Evolutionary conservation across 2,797 vertebrate genomes (phyloP).

Genomic region (Hozukius guyotensis): DNA sequence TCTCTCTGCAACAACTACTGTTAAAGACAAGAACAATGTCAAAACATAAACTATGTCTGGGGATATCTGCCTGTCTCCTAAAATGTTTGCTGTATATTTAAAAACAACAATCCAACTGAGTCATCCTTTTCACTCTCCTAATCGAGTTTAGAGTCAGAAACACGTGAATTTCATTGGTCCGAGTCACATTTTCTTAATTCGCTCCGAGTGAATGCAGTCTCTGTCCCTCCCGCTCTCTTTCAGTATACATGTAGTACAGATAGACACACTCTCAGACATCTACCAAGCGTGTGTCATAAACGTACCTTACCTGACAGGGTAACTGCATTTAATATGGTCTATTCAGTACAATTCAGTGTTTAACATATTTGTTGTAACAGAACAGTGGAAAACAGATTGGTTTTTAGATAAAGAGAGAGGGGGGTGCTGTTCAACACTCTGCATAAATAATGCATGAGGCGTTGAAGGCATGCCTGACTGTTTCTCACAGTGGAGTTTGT

Average conservation of each 20-base stretch:
- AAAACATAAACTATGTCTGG: neutral
- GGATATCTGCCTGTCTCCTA: neutral
- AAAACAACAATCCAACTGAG: constrained; percentile 5
- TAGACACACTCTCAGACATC: neutral
- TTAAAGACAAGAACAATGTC: neutral
- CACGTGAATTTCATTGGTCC: constrained; percentile 49
- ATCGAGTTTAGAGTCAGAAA: constrained; percentile 56
- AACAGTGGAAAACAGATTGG: constrained; percentile 21
- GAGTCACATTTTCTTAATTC: constrained; percentile 67
- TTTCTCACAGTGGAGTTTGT: constrained; percentile 54
- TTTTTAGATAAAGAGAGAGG: constrained; percentile 31
- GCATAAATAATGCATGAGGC: constrained; percentile 67
- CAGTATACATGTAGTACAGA: neutral
- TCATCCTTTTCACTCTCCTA: constrained; percentile 29
- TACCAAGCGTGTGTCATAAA: neutral
- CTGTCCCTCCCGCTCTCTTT: constrained; percentile 26
- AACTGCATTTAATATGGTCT: constrained; percentile 16
- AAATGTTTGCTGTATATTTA: constrained; percentile 1
- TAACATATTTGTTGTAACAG: constrained; percentile 23
- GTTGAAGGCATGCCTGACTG: constrained; percentile 44
- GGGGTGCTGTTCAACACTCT: constrained; percentile 27
- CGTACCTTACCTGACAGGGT: neutral
- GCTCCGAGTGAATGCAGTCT: constrained; percentile 42
- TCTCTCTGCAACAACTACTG: neutral
- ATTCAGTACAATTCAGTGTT: constrained; percentile 14